These are phyloP conservation scores for Neoaliturus tenellus DNA, from an alignment of 2,888 invertebrate genomes.

Conservation along the genomic window DNA sequence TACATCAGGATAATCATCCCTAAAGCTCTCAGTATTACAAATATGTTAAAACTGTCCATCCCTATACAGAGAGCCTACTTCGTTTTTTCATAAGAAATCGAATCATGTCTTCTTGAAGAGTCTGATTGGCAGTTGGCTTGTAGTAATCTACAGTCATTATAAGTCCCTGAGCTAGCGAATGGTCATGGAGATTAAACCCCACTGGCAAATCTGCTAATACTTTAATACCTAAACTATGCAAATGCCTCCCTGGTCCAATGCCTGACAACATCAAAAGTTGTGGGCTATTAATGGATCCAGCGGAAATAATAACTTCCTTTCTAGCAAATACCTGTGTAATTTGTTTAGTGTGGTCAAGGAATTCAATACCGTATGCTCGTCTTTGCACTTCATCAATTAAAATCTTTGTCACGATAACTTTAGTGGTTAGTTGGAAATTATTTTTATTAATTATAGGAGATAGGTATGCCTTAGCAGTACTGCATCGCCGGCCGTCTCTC, in stretches of 20 bases:
- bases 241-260: constrained; percentile 78
- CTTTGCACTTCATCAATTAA: constrained; percentile 74
- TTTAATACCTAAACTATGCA: constrained; percentile 74
- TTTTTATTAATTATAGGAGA: constrained; percentile 62
- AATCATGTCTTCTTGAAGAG: constrained; percentile 68
- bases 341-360: constrained; percentile 72
- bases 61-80: constrained; percentile 73
- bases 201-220: constrained; percentile 77
- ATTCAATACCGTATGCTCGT: constrained; percentile 76
- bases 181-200: constrained; percentile 76
- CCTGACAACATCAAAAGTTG: constrained; percentile 90
- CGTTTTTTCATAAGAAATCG: constrained; percentile 72
- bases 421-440: constrained; percentile 77
- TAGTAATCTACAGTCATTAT: constrained; percentile 54
- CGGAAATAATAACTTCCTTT: constrained; percentile 83
- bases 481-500: constrained; percentile 59
- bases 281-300: constrained; percentile 87
- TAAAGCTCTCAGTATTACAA: constrained; percentile 73
- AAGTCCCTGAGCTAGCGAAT: constrained; percentile 55
- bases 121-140: constrained; percentile 67
- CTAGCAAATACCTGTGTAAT: constrained; percentile 74
- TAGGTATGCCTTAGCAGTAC: constrained; percentile 63
- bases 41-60: constrained; percentile 74
- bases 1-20: background rate
- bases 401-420: constrained; percentile 75